These are phyloP conservation scores for Drosophila watanabei DNA, from an alignment of 1,140 invertebrate genomes.

Conservation along the genomic window DNA sequence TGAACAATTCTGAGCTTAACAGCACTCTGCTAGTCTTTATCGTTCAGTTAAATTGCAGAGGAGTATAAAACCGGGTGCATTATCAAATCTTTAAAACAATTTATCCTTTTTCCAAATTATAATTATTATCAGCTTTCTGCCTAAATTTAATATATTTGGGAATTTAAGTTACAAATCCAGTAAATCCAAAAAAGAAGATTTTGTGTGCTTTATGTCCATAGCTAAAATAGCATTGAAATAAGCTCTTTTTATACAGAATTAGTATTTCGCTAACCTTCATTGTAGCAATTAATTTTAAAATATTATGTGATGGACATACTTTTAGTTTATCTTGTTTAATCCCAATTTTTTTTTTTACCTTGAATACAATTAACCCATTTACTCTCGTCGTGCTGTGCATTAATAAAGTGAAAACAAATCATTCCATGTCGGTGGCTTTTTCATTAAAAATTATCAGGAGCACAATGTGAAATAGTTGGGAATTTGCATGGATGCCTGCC, in stretches of 20 bases:
- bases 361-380: not conserved
- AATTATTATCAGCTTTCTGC: no score
- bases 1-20: no score
- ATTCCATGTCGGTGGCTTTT: conserved; percentile 22
- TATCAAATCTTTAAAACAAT: not conserved
- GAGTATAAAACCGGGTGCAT: no score
- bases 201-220: not conserved
- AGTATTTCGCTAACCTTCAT: not conserved
- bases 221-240: not conserved
- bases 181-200: no score
- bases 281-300: not conserved
- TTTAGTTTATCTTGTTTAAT: not conserved
- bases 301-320: not conserved
- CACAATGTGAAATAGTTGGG: conserved; percentile 48
- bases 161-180: no score
- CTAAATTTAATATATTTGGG: no score
- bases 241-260: not conserved
- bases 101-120: not conserved
- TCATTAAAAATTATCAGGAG: conserved; percentile 49
- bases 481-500: conserved; percentile 55
- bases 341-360: no score
- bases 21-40: no score
- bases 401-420: conserved; percentile 12
- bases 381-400: not conserved
- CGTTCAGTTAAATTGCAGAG: no score